A percentile compares a stretch with the other conserved stretches of the same genome.
Evolutionary conservation across 1,140 invertebrate species (phyloP).

Genomic region (Diploscapter pachys): DNA sequence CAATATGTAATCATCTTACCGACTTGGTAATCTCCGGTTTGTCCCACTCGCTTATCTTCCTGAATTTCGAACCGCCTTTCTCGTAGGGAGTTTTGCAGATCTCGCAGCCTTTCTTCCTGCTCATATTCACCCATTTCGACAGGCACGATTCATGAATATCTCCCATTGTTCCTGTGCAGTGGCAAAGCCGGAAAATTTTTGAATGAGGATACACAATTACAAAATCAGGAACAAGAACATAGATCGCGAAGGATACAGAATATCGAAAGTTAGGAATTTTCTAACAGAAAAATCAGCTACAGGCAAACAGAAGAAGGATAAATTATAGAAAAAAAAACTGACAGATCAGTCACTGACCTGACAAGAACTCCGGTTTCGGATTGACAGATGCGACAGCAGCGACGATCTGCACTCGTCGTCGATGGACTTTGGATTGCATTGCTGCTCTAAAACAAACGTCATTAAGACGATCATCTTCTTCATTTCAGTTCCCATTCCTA

Average conservation of each 20-base stretch:
- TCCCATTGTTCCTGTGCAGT: slow-evolving; percentile 13
- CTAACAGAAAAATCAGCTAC: background rate
- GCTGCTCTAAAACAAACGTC: too few relatives aligned
- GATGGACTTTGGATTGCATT: too few relatives aligned
- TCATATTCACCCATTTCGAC: slow-evolving; percentile 26
- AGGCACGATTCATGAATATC: slow-evolving; percentile 34
- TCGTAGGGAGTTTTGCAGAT: slow-evolving; percentile 24
- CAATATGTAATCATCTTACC: too few relatives aligned
- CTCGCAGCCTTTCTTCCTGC: slow-evolving; percentile 26
- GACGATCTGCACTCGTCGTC: background rate
- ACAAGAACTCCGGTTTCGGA: slow-evolving; percentile 30
- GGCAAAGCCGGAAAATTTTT: background rate
- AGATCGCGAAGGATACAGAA: background rate
- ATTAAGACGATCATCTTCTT: too few relatives aligned
- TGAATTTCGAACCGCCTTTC: slow-evolving; percentile 17
- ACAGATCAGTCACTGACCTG: slow-evolving; percentile 27
- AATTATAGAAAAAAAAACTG: background rate
- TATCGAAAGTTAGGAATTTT: background rate
- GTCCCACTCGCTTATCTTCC: slow-evolving; percentile 15
- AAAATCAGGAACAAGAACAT: background rate
- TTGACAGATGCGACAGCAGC: slow-evolving; percentile 35
- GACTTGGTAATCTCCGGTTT: background rate
- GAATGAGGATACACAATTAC: background rate
- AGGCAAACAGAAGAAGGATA: background rate
- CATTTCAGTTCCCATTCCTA: too few relatives aligned